These are phyloP conservation scores for Diarsia rubi DNA, from an alignment of 2,888 invertebrate genomes.

Conservation along the genomic window DNA sequence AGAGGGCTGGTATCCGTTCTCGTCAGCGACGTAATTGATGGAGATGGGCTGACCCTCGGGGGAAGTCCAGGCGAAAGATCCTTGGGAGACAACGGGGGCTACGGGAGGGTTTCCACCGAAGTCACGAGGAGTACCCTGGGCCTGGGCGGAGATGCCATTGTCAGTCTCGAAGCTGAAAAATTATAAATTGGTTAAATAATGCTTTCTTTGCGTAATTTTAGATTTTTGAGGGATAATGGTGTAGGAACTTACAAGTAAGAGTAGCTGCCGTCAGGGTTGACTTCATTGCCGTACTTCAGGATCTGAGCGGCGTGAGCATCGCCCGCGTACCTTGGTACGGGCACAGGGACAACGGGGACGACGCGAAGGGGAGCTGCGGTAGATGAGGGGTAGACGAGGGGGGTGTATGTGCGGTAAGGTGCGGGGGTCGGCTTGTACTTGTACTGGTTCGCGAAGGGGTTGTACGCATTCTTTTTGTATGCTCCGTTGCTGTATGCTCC, in stretches of 20 bases:
- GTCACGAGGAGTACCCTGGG: slow-evolving; percentile 88
- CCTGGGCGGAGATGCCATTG: slow-evolving; percentile 92
- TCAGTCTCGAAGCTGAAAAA: slow-evolving; percentile 90
- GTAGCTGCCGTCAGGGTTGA: slow-evolving; percentile 90
- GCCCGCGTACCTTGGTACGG: slow-evolving; percentile 51
- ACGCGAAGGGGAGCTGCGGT: slow-evolving; percentile 42
- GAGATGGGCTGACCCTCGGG: slow-evolving; percentile 91
- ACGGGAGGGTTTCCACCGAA: slow-evolving; percentile 83
- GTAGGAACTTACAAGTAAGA: slow-evolving; percentile 87
- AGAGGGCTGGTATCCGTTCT: slow-evolving; percentile 92
- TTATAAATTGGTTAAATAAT: background rate
- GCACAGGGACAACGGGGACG: slow-evolving; percentile 36
- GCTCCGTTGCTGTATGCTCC: slow-evolving; percentile 14
- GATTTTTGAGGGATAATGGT: background rate
- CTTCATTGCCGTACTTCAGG: slow-evolving; percentile 83
- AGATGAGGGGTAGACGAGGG: slow-evolving; percentile 44
- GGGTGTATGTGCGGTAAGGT: slow-evolving; percentile 53
- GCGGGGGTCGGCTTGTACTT: slow-evolving; percentile 44
- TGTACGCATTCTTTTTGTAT: slow-evolving; percentile 39
- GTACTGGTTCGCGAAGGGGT: slow-evolving; percentile 48
- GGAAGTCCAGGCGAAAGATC: slow-evolving; percentile 90
- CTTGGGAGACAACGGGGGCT: slow-evolving; percentile 84
- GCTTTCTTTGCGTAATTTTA: background rate
- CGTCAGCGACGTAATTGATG: slow-evolving; percentile 92
- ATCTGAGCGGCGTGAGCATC: slow-evolving; percentile 76